phyloP scores from a whole-genome alignment of 2,888 invertebrate species.

The Tricholauxania praeusta region DNA sequence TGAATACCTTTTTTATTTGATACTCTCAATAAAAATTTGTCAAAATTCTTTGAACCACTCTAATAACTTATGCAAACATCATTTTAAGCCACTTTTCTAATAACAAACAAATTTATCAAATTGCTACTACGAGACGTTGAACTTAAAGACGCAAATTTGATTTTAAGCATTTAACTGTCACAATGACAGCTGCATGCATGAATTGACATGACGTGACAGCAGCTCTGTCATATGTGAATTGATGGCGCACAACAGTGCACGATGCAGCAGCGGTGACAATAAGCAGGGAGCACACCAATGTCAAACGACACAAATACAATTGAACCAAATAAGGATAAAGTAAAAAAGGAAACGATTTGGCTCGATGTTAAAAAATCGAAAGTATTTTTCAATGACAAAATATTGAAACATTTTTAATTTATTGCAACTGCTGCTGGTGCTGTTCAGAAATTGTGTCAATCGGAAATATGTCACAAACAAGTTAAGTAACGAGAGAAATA shows the following conservation, averaged over 20 bases:
- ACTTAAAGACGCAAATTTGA: constrained; percentile 42
- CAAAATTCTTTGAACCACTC: too few relatives aligned
- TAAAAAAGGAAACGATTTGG: not conserved
- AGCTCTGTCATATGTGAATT: constrained; percentile 20
- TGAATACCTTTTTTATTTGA: too few relatives aligned
- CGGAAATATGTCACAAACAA: not conserved
- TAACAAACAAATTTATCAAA: constrained; percentile 38
- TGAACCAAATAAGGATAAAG: not conserved
- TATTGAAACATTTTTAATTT: constrained; percentile 31
- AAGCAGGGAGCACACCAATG: not conserved
- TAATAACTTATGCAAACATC: too few relatives aligned
- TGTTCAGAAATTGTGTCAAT: not conserved
- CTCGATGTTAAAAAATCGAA: not conserved
- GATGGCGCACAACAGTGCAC: constrained; percentile 1
- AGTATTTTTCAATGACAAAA: constrained; percentile 24
- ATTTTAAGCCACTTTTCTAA: too few relatives aligned
- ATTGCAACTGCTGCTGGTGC: constrained; percentile 15
- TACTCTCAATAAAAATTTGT: too few relatives aligned
- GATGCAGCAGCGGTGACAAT: not conserved
- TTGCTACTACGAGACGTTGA: constrained; percentile 6
- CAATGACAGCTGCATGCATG: constrained; percentile 31
- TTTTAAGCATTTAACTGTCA: constrained; percentile 43
- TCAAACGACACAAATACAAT: constrained; percentile 2
- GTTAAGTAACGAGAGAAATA: not conserved
- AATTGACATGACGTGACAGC: constrained; percentile 29